Percentiles rank a stretch among this genome's conserved stretches.
Conservation (phyloP, 1,140 invertebrate species). For the Microplitis mediator region DNA sequence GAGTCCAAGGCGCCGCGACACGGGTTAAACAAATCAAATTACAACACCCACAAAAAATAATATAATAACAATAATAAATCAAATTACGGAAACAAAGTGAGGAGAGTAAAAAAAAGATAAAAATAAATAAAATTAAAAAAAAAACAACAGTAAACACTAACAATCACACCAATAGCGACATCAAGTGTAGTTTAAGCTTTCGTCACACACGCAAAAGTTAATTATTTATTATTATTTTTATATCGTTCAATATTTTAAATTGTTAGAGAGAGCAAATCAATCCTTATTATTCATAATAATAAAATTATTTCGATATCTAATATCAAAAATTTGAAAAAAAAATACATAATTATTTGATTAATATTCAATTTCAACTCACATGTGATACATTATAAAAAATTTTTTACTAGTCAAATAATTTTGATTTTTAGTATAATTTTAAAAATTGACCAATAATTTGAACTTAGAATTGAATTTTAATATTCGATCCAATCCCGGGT, state of each 20-base stretch:
- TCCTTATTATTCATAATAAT: no score
- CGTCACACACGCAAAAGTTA: slow-evolving; percentile 60
- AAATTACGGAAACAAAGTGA: slow-evolving; percentile 27
- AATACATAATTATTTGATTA: no score
- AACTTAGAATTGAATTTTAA: no score
- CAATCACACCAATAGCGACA: slow-evolving; percentile 60
- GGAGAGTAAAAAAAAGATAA: slow-evolving; percentile 23
- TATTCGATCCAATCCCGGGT: no score
- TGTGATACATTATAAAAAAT: no score
- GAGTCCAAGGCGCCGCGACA: background rate
- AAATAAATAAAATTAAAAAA: slow-evolving; percentile 37
- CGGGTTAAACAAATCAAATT: slow-evolving; percentile 38
- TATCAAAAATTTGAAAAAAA: no score
- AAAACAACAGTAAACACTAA: slow-evolving; percentile 41
- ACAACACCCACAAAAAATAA: slow-evolving; percentile 55
- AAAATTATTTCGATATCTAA: no score
- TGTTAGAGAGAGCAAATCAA: slow-evolving; percentile 43
- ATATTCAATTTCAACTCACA: no score
- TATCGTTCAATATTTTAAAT: slow-evolving; percentile 32
- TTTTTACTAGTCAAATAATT: no score
- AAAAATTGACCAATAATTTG: no score
- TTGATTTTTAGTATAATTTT: no score
- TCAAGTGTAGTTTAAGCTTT: slow-evolving; percentile 63
- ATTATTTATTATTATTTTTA: slow-evolving; percentile 37
- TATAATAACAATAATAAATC: slow-evolving; percentile 7